Conservation (phyloP, 37 sponge, comb jelly and placozoan species). For the Corticium candelabrum region DNA sequence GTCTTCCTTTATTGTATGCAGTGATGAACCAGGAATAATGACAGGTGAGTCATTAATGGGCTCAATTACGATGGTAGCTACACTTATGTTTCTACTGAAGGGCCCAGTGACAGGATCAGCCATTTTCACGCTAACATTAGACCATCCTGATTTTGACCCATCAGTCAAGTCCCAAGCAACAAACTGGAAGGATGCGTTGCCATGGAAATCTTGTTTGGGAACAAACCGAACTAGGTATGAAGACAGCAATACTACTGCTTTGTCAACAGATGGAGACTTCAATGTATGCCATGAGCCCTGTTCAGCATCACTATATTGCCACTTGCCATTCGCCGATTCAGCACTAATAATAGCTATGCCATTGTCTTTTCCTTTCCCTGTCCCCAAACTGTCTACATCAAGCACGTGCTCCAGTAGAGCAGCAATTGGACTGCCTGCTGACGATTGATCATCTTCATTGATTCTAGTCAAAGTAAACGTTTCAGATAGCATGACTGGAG, state of each 20-base stretch:
- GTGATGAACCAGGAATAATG: conserved; percentile 15
- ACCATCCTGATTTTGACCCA: conserved; percentile 36
- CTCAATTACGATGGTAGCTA: conserved; percentile 47
- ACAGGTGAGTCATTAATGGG: conserved; percentile 82
- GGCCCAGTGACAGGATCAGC: conserved; percentile 54
- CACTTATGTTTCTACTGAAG: conserved; percentile 38
- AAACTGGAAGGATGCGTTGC: conserved; percentile 40
- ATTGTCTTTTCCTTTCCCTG: conserved; percentile 2
- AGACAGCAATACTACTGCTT: not conserved
- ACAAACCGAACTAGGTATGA: conserved; percentile 51
- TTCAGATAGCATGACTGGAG: conserved; percentile 48
- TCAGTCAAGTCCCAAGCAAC: conserved; percentile 82
- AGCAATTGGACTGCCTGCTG: conserved; percentile 47
- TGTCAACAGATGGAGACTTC: not conserved
- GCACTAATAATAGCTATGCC: conserved; percentile 60
- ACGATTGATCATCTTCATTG: conserved; percentile 39
- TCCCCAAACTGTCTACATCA: conserved; percentile 45
- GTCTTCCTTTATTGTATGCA: conserved; percentile 49
- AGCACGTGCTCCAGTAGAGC: conserved; percentile 28
- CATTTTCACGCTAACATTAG: conserved; percentile 15
- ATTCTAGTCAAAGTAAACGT: conserved; percentile 42
- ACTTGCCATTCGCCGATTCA: conserved; percentile 56
- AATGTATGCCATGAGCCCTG: conserved; percentile 45
- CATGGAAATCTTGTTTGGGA: conserved; percentile 63
- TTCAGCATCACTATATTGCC: conserved; percentile 56